Conservation (phyloP, 2,888 invertebrate species). For the Trachelus iudaicus region DNA sequence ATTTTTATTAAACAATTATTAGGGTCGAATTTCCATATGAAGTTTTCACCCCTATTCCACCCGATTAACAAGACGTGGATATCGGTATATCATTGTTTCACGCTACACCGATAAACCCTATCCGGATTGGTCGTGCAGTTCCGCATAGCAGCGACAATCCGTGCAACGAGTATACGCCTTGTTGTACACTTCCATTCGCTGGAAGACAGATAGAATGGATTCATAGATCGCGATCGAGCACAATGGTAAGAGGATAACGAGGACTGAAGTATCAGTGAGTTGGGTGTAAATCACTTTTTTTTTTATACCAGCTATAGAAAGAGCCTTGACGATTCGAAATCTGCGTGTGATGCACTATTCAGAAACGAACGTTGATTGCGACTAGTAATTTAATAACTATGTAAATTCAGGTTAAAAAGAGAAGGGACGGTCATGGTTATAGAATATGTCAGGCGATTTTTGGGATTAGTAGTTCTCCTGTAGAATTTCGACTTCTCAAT, state of each 20-base stretch:
- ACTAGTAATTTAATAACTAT: too few species aligned
- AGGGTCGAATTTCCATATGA: neutral
- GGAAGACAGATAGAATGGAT: conserved; percentile 3
- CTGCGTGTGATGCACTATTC: neutral
- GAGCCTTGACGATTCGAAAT: neutral
- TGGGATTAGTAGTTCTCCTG: neutral
- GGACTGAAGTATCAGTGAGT: neutral
- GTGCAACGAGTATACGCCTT: neutral
- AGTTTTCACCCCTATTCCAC: neutral
- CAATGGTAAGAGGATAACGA: neutral
- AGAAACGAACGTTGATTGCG: neutral
- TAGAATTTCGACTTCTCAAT: neutral
- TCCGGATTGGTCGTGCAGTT: neutral
- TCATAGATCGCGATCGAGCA: conserved; percentile 8
- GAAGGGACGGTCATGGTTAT: neutral
- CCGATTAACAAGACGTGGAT: neutral
- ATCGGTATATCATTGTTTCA: neutral
- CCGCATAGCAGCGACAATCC: neutral
- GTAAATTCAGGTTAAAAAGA: too few species aligned
- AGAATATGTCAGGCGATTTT: neutral
- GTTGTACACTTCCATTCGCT: neutral
- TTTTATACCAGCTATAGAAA: neutral
- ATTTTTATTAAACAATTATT: neutral
- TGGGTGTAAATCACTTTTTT: neutral
- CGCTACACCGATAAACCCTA: neutral